A percentile compares a stretch with the other conserved stretches of the same genome.
phyloP scores from a whole-genome alignment of 1,140 invertebrate species.

The Zaprionus africanus region DNA sequence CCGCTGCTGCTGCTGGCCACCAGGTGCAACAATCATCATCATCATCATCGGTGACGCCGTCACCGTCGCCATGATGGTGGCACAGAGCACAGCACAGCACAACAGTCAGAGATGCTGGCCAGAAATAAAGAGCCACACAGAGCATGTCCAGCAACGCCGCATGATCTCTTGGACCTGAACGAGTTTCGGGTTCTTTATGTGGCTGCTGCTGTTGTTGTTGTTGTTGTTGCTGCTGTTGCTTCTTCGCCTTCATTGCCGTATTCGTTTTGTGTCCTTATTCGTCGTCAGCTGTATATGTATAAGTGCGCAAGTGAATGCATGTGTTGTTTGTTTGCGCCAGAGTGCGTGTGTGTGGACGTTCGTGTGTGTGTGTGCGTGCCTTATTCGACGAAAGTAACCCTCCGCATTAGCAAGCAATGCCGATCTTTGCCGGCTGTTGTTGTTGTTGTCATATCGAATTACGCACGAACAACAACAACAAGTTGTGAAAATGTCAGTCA shows the following conservation, averaged over 20 bases:
- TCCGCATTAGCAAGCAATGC: conserved; percentile 36
- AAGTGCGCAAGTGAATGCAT: conserved; percentile 10
- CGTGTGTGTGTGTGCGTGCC: conserved; percentile 35
- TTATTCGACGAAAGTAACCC: conserved; percentile 54
- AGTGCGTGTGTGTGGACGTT: conserved; percentile 9
- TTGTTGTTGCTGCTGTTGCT: not conserved
- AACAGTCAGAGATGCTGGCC: conserved; percentile 38
- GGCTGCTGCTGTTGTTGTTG: conserved; percentile 3
- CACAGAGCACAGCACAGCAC: not conserved
- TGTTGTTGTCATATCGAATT: conserved; percentile 42
- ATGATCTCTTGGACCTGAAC: conserved; percentile 49
- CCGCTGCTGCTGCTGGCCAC: conserved; percentile 54
- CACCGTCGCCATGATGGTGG: conserved; percentile 11
- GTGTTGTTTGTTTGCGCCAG: conserved; percentile 22
- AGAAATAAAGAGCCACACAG: conserved; percentile 37
- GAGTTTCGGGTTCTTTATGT: conserved; percentile 46
- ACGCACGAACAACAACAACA: conserved; percentile 22
- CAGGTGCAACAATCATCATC: conserved; percentile 71
- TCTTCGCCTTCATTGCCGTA: conserved; percentile 37
- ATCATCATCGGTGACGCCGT: conserved; percentile 10
- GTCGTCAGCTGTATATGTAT: conserved; percentile 44
- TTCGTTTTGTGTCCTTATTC: conserved; percentile 78
- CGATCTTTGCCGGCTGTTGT: conserved; percentile 31
- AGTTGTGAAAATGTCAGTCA: conserved; percentile 30
- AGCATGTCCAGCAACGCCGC: conserved; percentile 34